Evolutionary conservation across 2,113 vertebrate genomes (phyloP).

Genomic region (Campylomormyrus tamandua): DNA sequence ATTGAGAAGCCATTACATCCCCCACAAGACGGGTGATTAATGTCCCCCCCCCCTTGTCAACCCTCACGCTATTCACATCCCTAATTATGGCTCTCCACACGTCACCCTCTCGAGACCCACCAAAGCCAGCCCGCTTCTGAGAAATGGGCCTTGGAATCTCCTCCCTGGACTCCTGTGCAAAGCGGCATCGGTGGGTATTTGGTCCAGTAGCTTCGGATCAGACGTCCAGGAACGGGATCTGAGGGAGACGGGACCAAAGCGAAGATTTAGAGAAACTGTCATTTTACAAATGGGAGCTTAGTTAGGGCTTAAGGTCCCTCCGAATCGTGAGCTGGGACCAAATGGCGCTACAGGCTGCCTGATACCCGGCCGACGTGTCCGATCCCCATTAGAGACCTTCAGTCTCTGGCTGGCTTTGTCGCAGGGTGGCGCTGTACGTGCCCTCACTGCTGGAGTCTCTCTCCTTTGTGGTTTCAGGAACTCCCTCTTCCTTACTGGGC

Average conservation of each 20-base stretch:
- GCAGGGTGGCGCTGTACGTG: neutral
- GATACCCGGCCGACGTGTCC: neutral
- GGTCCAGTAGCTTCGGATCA: neutral
- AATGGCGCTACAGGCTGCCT: neutral
- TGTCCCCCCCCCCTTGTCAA: neutral
- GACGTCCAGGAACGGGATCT: neutral
- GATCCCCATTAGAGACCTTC: neutral
- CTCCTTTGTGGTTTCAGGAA: neutral
- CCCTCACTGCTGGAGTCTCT: neutral
- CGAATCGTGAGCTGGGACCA: neutral
- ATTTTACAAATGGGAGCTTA: neutral
- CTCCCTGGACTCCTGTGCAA: neutral
- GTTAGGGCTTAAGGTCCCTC: neutral
- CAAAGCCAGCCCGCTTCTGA: neutral
- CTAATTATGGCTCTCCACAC: neutral
- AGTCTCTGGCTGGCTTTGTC: neutral
- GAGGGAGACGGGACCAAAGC: neutral
- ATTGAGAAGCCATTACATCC: neutral
- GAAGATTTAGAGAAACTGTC: neutral
- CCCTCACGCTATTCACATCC: neutral
- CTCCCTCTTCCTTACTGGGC: neutral
- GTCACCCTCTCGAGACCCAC: neutral
- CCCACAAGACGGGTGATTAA: slow-evolving; percentile 1
- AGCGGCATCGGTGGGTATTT: neutral
- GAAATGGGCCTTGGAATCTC: neutral